phyloP scores from a whole-genome alignment of 2,797 vertebrate genomes.

The Paramormyrops hopkinsi region DNA sequence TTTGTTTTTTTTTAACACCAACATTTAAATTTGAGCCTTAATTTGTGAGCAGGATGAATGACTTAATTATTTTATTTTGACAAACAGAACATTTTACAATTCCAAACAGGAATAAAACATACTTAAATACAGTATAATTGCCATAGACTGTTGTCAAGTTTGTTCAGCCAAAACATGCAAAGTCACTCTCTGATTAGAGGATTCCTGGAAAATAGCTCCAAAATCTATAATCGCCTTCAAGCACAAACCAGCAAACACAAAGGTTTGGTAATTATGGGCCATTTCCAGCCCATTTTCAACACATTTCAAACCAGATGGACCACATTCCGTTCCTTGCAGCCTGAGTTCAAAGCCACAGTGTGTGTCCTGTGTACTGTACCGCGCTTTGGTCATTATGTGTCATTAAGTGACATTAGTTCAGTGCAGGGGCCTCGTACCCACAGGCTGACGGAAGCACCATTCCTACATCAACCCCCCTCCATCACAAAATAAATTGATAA shows the following conservation, averaged over 20 bases:
- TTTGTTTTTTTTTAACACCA: not conserved
- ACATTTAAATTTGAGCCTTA: not conserved
- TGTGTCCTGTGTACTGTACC: not conserved
- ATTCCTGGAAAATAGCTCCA: not conserved
- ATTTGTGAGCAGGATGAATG: not conserved
- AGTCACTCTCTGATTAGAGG: not conserved
- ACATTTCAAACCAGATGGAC: not conserved
- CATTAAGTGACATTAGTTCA: conserved; percentile 16
- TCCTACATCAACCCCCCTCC: not conserved
- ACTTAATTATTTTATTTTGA: not conserved
- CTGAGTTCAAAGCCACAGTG: not conserved
- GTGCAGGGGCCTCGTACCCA: not conserved
- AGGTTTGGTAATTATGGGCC: not conserved
- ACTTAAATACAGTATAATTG: not conserved
- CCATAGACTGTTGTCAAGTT: not conserved
- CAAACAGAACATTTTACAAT: not conserved
- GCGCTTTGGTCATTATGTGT: not conserved
- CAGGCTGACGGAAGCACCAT: not conserved
- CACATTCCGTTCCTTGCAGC: not conserved
- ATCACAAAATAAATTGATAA: not conserved
- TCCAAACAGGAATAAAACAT: not conserved
- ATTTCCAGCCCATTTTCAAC: not conserved
- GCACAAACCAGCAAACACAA: not conserved
- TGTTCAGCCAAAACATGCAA: not conserved
- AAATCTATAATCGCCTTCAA: not conserved